Evolutionary conservation across 2,888 invertebrate species (phyloP), one percentile per base, ranked within the genome.

Genomic region (Xestoiulus laeticollis): DNA sequence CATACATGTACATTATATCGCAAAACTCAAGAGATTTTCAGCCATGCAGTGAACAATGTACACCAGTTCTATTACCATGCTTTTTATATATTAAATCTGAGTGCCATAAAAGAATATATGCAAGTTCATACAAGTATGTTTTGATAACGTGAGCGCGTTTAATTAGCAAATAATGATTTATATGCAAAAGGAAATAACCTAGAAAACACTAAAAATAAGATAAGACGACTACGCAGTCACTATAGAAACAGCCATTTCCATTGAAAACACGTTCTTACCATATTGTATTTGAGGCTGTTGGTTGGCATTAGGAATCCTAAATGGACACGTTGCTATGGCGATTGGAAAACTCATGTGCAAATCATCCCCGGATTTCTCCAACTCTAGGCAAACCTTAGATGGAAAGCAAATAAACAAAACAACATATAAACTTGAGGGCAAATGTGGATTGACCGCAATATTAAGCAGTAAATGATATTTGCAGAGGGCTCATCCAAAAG

Each of bases 241-340:
- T 78, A 78, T 78, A 26, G 78, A 30, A 78, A 78, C 78, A 78
- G 78, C 12, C 6, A 38, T 38, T 38, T 38, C 33, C 33, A 8
- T 48, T 8, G 16, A 48, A 78, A 26, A 78, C 78, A 30, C 78
- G 53, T 32, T 89, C 93, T 92, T 92, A 95, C 95, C 95, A 90
- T 95, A 95, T 91, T 94, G 94, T 90, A 95, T 93, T 89, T 93
- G 92, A 48, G 94, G 94, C 89, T 93, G 93, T 89, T 93, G 93
- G 89, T 93, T 93, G n/a, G 94, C 93, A 91, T 95, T 95, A 1
- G 94, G 94, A 91, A 95, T 94, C 89, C 95, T 91, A 91, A 94
- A 95, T 85, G 96, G 96, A 90, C 95, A 94, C 8, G 96, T 96
- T 68, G 95, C 96, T 89, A 96, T 94, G 85, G 95, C 95, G 87